Evolutionary conservation across 2,888 invertebrate genomes (phyloP), one percentile per base, ranked within the genome.

Genomic region (Selenia dentaria): DNA sequence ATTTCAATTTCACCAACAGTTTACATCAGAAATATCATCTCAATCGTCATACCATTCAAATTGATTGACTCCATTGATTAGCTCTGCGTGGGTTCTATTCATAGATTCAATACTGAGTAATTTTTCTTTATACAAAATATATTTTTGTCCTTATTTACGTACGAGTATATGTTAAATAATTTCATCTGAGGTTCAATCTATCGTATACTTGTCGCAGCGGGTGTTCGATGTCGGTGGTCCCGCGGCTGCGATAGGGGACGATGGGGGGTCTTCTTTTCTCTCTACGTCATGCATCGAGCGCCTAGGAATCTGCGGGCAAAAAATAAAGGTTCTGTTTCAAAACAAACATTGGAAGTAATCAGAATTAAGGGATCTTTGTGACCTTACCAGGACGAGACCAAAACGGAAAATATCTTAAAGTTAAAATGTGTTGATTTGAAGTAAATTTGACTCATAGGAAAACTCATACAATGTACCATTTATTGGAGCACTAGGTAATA

Each of bases 181-280:
- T 62, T 57, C 40, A 37, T 55, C 48, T 54, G 36, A 49, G 34
- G 47, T 37, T 16, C 6, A 36, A 52, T 57, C 37, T 18, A 35
- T 16, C 22, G 36, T 43, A 48, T 52, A 47, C 41, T 39, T 36
- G 45, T 28, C 69, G 28, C 69, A 63, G 70, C 60, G 60, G 62
- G 66, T 48, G 61, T 59, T 60, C 74, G 52, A 53, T 64, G 62
- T 60, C 55, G 74, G 74, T 74, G 74, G 74, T 74, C 74, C 59
- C 16, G 22, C 10, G 25, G 12, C 4, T 14, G 51, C 27, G 48
- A 18, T 25, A 11, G 34, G 14, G 59, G 11, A 24, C 55, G 44
- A 55, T 58, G 62, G 68, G 69, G 62, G 70, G 66, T 46, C 36
- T 43, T 46, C 50, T 43, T 41, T 56, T 46, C 50, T 43, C 44